phyloP scores from a whole-genome alignment of 2,797 vertebrate species.

The Falco novaeseelandiae region DNA sequence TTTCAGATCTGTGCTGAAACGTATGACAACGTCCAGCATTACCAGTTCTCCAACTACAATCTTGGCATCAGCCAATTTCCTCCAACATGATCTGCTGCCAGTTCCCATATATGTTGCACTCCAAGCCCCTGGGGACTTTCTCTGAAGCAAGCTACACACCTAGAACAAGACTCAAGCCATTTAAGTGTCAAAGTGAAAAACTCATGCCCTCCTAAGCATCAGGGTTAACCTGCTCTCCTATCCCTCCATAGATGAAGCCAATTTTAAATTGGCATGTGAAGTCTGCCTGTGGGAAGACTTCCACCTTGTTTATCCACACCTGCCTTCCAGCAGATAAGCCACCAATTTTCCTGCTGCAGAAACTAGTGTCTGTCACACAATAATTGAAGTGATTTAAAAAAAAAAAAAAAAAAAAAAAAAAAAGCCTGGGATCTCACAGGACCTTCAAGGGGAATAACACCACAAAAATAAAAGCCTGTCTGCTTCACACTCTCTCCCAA shows the following conservation, averaged over 20 bases:
- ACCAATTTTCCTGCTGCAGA: background rate
- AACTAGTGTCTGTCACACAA: background rate
- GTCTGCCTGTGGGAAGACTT: background rate
- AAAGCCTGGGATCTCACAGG: background rate
- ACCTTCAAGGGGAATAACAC: background rate
- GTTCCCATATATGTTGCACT: background rate
- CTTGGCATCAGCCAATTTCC: background rate
- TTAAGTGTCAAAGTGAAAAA: background rate
- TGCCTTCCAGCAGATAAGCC: background rate
- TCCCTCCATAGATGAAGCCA: background rate
- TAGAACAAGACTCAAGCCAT: background rate
- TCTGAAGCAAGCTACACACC: background rate
- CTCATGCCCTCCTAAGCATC: background rate
- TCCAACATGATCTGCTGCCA: background rate
- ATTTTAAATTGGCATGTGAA: background rate
- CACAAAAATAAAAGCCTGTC: background rate
- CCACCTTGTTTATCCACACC: constrained; percentile 16
- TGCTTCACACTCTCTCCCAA: background rate
- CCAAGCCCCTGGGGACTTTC: background rate
- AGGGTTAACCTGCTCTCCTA: background rate
- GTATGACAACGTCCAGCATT: background rate
- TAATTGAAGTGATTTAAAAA: background rate
- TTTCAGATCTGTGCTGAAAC: background rate
- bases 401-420: background rate
- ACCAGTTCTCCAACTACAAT: background rate